These are phyloP conservation scores for Prosopocoilus inquinatus DNA, from an alignment of 2,888 invertebrate species.

Conservation along the genomic window DNA sequence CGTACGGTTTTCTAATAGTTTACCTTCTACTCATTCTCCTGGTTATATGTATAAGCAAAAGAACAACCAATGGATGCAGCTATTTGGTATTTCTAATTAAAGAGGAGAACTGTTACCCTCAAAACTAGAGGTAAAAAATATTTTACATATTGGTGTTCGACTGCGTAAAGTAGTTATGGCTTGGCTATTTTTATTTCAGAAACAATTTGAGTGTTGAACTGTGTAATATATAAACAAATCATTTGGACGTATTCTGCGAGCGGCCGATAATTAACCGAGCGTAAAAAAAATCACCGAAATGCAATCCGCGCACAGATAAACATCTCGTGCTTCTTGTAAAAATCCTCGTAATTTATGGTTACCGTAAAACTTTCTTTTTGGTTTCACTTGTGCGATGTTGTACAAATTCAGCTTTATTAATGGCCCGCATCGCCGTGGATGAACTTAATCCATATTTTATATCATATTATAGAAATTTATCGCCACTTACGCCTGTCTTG, in stretches of 20 bases:
- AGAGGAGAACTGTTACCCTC: too few relatives aligned
- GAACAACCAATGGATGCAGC: too few relatives aligned
- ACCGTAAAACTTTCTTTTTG: not conserved
- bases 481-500: conserved; percentile 1
- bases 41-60: too few relatives aligned
- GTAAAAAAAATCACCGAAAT: conserved; percentile 1
- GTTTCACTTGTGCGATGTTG: not conserved
- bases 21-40: too few relatives aligned
- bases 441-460: conserved; percentile 5
- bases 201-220: too few relatives aligned
- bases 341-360: not conserved
- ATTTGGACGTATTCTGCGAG: not conserved
- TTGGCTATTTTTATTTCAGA: too few relatives aligned
- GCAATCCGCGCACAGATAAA: not conserved
- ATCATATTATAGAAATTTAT: conserved; percentile 4
- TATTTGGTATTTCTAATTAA: too few relatives aligned
- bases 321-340: not conserved
- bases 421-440: not conserved
- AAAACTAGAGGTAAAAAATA: too few relatives aligned
- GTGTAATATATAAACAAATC: conserved; percentile 1
- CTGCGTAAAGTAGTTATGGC: too few relatives aligned
- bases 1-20: too few relatives aligned
- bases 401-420: conserved; percentile 1
- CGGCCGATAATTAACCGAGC: conserved; percentile 1
- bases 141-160: too few relatives aligned